These are phyloP conservation scores for Hymenopus coronatus DNA, from an alignment of 2,888 invertebrate species.

Conservation along the genomic window DNA sequence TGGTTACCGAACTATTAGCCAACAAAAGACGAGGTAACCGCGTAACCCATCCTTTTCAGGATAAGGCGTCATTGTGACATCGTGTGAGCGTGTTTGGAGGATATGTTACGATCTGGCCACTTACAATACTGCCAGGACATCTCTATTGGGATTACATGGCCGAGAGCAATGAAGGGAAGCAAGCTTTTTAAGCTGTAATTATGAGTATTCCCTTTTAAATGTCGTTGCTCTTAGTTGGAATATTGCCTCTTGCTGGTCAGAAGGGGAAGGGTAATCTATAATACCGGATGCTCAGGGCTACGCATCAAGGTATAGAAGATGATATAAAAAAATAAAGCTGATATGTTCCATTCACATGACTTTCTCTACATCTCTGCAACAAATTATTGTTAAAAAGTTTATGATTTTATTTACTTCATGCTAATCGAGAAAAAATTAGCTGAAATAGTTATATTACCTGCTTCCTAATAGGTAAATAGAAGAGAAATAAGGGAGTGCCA, in stretches of 20 bases:
- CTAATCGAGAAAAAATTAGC: too few relatives aligned
- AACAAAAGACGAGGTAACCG: constrained; percentile 1
- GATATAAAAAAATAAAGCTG: too few relatives aligned
- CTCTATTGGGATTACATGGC: too few relatives aligned
- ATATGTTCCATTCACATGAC: too few relatives aligned
- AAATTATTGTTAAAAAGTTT: too few relatives aligned
- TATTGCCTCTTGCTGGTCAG: background rate
- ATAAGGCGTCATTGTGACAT: background rate
- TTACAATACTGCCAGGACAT: background rate
- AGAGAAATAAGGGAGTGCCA: too few relatives aligned
- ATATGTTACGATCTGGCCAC: background rate
- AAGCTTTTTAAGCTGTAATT: background rate
- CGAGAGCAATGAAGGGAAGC: background rate
- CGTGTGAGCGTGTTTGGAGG: background rate
- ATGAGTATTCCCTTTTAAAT: background rate
- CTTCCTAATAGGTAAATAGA: too few relatives aligned
- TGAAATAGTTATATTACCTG: too few relatives aligned
- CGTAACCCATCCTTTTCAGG: constrained; percentile 11
- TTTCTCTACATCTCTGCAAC: too few relatives aligned
- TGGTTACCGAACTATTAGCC: background rate
- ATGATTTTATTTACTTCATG: too few relatives aligned
- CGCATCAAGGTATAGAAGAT: too few relatives aligned
- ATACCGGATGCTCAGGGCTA: background rate
- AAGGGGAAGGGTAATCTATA: background rate
- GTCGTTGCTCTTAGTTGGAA: background rate